Conservation (phyloP, 2,797 vertebrate genomes). For the Muraenolepis orangiensis region DNA sequence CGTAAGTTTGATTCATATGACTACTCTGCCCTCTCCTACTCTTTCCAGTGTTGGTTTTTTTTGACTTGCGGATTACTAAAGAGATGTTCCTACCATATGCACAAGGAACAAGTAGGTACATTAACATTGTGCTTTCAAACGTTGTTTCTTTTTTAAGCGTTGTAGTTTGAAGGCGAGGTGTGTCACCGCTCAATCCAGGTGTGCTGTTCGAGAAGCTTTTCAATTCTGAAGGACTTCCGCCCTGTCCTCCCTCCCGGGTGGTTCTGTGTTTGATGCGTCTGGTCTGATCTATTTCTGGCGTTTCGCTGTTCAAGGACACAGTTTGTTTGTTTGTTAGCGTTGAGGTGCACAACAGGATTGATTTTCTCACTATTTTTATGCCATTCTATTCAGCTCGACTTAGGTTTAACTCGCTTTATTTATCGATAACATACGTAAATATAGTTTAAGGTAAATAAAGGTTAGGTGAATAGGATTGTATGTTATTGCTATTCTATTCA, state of each 20-base stretch:
- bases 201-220: neutral
- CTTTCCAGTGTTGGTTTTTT: neutral
- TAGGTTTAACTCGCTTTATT: neutral
- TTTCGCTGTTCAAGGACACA: constrained; percentile 45
- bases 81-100: neutral
- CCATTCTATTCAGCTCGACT: neutral
- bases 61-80: neutral
- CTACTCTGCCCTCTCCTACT: too few relatives aligned
- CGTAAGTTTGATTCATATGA: neutral
- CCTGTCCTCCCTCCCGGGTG: constrained; percentile 49
- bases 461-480: neutral
- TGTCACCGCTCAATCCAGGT: neutral
- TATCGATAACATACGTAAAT: neutral
- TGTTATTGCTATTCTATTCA: neutral
- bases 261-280: constrained; percentile 47
- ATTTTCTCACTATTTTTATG: neutral
- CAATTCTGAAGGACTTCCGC: constrained; percentile 42
- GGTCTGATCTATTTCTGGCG: constrained; percentile 49
- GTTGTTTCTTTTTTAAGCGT: neutral
- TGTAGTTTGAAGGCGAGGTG: neutral
- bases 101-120: neutral
- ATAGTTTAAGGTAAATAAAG: neutral
- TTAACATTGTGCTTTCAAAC: neutral
- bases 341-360: neutral
- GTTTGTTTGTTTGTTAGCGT: neutral